Base-by-base conservation (phyloP, 1,140 invertebrate species). In the Drosophila sp. region DNA sequence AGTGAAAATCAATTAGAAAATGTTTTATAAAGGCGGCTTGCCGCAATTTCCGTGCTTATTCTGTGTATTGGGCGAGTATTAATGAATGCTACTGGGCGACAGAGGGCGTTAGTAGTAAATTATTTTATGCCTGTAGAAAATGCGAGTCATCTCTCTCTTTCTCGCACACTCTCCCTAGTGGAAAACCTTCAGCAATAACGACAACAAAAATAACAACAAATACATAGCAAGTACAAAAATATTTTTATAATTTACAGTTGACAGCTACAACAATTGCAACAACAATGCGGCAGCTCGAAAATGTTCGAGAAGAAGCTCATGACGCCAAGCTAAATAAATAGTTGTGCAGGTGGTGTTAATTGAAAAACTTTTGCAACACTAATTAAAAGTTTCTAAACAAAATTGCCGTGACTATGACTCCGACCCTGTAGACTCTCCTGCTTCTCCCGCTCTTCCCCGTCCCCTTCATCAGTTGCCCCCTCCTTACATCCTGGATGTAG, bases 321-420 rank as follows among this genome's bases (percentile, higher is more conserved):
- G 36, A 48, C 27, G 21, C 40, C 11, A 13, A 63, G 27, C 83
- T 74, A 84, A 82, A 90, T 90, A 90, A 90, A 90, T 90, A 90
- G 89, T 90, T 90, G 82, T 90, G 89, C 89, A 90, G 89, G 89
- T 90, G 89, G 89, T 90, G 89, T 90, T 90, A 90, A 90, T 90
- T 90, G 89, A 90, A 90, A 90, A 90, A 90, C 89, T 90, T 90
- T 89, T 80, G 75, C 83, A 89, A 90, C 89, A 90, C 89, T 90
- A 90, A 90, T 90, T 90, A 90, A 90, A 90, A 90, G 89, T 90
- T 90, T 90, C 86, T 89, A 89, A 89, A 89, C 83, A 89, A 89
- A 89, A 89, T 89, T 72, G 76, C 72, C 82, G 81, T 77, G 79
- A 76, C 79, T 78, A 87, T 76, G 71, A 59, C 7, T 36, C 13